phyloP scores from a whole-genome alignment of 2,797 vertebrate species.

The Hemitrygon akajei region DNA sequence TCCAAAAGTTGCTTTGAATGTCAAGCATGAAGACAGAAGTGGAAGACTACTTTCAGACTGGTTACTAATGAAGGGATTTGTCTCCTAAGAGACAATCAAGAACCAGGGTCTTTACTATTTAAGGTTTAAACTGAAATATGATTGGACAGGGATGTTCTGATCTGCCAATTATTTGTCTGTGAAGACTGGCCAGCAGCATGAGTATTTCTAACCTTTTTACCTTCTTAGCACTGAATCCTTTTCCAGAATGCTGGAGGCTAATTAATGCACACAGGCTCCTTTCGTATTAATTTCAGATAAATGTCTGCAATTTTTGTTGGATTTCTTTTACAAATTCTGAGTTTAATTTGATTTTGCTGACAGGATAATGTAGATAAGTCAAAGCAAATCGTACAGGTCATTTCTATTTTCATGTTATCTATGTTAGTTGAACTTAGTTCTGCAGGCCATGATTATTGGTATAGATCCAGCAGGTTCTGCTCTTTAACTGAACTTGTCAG shows the following conservation, averaged over 20 bases:
- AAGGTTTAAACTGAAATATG: background rate
- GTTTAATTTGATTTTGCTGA: background rate
- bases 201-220: background rate
- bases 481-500: too few species aligned
- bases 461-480: too few species aligned
- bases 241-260: background rate
- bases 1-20: background rate
- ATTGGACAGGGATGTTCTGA: background rate
- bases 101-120: background rate
- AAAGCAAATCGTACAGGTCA: background rate
- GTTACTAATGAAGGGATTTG: background rate
- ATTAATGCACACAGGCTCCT: background rate
- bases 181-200: background rate
- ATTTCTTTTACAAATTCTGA: background rate
- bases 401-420: background rate
- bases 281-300: background rate
- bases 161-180: background rate
- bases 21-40: background rate
- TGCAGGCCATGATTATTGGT: too few species aligned
- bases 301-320: background rate
- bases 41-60: background rate
- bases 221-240: background rate
- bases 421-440: background rate
- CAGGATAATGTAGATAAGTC: background rate
- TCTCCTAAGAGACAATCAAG: background rate